phyloP scores from a whole-genome alignment of 1,140 invertebrate genomes.

The Lordiphosa mommai region DNA sequence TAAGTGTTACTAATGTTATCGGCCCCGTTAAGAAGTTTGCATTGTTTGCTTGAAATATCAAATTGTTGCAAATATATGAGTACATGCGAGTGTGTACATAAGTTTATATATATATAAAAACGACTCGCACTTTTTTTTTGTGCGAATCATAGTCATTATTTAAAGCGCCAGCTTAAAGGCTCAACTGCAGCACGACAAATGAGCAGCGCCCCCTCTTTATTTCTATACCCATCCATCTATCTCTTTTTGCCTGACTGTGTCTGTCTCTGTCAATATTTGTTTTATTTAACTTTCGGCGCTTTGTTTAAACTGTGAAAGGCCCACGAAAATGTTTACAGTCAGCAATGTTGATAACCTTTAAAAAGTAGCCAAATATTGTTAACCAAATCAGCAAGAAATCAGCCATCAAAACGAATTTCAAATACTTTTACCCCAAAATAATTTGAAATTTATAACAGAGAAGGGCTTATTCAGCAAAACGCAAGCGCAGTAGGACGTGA shows the following conservation, averaged over 20 bases:
- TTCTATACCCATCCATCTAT: background rate
- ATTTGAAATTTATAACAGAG: too few relatives aligned
- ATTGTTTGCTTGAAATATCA: conserved; percentile 51
- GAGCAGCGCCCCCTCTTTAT: conserved; percentile 16
- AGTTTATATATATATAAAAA: conserved; percentile 11
- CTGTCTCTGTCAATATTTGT: conserved; percentile 52
- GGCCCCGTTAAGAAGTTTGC: conserved; percentile 30
- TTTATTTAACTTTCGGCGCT: conserved; percentile 61
- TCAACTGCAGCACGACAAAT: conserved; percentile 56
- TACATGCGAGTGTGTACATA: conserved; percentile 4
- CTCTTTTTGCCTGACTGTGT: background rate
- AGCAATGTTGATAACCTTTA: conserved; percentile 29
- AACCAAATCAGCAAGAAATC: conserved; percentile 23
- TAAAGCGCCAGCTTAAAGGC: conserved; percentile 66
- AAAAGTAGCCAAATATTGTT: conserved; percentile 51
- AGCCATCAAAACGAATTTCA: conserved; percentile 4
- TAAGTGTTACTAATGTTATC: conserved; percentile 32
- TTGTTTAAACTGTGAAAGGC: conserved; percentile 56
- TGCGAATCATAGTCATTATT: conserved; percentile 68
- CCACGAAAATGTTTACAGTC: conserved; percentile 27
- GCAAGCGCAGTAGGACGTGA: too few relatives aligned
- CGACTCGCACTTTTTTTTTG: conserved; percentile 30
- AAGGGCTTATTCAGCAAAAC: too few relatives aligned
- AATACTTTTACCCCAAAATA: conserved; percentile 2
- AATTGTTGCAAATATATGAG: conserved; percentile 42